phyloP scores from a whole-genome alignment of 2,113 vertebrate genomes.

The Noturus placidus region DNA sequence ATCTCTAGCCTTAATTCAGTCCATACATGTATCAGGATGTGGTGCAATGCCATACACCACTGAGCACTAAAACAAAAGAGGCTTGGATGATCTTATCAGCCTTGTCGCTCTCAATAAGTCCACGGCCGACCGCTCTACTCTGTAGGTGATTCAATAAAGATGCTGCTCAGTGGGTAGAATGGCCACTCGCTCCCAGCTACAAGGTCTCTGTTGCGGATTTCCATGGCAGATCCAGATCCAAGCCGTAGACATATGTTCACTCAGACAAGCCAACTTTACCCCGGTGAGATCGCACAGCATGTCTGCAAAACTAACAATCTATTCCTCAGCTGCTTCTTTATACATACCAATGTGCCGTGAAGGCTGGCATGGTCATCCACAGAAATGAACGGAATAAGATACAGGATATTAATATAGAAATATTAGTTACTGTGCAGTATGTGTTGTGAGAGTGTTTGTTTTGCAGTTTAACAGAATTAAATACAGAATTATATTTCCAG shows the following conservation, averaged over 20 bases:
- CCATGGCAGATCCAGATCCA: conserved; percentile 45
- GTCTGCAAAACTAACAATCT: not conserved
- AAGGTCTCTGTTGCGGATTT: conserved; percentile 22
- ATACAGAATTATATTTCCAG: not conserved
- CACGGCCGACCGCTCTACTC: conserved; percentile 15
- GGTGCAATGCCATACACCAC: not conserved
- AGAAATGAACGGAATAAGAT: not conserved
- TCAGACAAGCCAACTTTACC: conserved; percentile 46
- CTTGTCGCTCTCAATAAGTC: conserved; percentile 47
- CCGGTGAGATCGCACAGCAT: conserved; percentile 25
- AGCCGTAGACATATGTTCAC: conserved; percentile 54
- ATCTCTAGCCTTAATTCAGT: not conserved
- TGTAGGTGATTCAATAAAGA: conserved; percentile 53
- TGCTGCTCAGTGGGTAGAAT: conserved; percentile 34
- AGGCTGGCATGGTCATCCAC: not conserved
- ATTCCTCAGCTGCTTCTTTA: conserved; percentile 24
- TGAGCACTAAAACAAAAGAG: conserved; percentile 32
- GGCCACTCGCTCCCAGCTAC: conserved; percentile 14
- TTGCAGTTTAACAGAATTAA: no score
- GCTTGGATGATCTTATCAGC: conserved; percentile 42
- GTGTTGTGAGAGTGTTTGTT: not conserved
- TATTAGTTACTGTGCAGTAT: not conserved
- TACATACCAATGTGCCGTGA: not conserved
- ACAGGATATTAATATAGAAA: not conserved
- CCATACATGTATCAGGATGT: not conserved